Percentiles rank a stretch among this genome's conserved stretches.
Conservation (phyloP, 2,888 invertebrate species). For the Cabera pusaria region DNA sequence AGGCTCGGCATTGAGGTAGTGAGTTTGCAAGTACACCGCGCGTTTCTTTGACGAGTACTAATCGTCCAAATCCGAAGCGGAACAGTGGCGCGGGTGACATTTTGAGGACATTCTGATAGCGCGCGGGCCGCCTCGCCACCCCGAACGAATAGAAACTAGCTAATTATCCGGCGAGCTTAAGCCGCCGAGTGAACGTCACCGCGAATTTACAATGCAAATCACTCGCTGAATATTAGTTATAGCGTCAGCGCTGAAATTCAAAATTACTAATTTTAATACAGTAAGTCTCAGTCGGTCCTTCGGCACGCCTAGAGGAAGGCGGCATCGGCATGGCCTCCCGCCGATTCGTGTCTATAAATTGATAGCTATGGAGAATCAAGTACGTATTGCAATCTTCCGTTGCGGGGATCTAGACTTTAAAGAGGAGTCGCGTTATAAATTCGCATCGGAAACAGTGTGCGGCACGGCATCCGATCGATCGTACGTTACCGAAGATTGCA, state of each 20-base stretch:
- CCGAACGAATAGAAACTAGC: constrained; percentile 78
- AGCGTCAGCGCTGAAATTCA: constrained; percentile 77
- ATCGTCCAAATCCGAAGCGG: constrained; percentile 37
- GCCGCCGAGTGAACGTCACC: constrained; percentile 70
- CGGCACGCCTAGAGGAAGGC: constrained; percentile 72
- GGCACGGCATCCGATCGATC: constrained; percentile 69
- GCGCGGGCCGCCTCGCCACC: constrained; percentile 42
- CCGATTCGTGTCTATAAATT: constrained; percentile 47
- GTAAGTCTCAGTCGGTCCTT: constrained; percentile 76
- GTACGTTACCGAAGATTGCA: constrained; percentile 61
- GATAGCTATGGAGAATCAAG: constrained; percentile 71
- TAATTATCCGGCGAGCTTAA: constrained; percentile 80
- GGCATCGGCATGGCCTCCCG: constrained; percentile 62
- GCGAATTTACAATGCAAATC: constrained; percentile 82
- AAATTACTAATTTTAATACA: constrained; percentile 81
- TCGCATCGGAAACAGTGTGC: constrained; percentile 56
- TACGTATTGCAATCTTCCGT: constrained; percentile 61
- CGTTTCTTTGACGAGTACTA: constrained; percentile 46
- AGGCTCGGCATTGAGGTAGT: constrained; percentile 43
- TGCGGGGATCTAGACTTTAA: constrained; percentile 46
- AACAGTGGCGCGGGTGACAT: constrained; percentile 49
- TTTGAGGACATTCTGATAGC: constrained; percentile 62
- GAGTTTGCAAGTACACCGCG: constrained; percentile 43
- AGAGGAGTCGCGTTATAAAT: constrained; percentile 50
- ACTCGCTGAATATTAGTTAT: constrained; percentile 79